These are phyloP conservation scores for Carettochelys insculpta DNA, from an alignment of 2,113 vertebrate species.

Conservation along the genomic window DNA sequence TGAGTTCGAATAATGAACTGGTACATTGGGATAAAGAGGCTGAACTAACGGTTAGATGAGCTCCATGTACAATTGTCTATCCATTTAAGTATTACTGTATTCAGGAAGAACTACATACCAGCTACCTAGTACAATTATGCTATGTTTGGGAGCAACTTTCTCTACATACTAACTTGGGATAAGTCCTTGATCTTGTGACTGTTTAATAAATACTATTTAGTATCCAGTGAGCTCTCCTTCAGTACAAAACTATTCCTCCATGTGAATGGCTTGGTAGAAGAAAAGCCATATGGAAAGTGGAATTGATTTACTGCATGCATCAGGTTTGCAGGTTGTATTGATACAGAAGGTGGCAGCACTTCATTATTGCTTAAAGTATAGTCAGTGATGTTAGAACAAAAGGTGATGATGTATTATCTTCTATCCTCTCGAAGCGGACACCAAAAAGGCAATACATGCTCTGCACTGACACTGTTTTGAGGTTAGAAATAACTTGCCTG, in stretches of 20 bases:
- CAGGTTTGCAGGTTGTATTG: background rate
- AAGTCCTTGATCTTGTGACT: background rate
- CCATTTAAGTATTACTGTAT: background rate
- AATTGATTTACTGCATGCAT: background rate
- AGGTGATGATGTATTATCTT: background rate
- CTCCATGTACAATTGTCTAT: background rate
- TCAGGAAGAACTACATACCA: background rate
- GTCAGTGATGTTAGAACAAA: background rate
- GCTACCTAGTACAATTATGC: background rate
- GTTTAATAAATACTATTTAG: background rate
- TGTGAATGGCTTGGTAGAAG: background rate
- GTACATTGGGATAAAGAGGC: background rate
- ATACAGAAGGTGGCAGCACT: background rate
- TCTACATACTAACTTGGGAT: background rate
- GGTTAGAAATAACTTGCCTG: background rate
- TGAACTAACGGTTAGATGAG: background rate
- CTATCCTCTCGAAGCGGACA: background rate
- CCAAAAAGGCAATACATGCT: background rate
- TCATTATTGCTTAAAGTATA: background rate
- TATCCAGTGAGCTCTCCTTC: background rate
- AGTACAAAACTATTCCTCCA: background rate
- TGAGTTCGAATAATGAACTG: background rate
- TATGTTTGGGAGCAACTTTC: background rate
- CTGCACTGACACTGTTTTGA: background rate
- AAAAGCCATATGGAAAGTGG: background rate